Evolutionary conservation across 2,113 vertebrate species (phyloP).

Genomic region (Euleptes europaea): DNA sequence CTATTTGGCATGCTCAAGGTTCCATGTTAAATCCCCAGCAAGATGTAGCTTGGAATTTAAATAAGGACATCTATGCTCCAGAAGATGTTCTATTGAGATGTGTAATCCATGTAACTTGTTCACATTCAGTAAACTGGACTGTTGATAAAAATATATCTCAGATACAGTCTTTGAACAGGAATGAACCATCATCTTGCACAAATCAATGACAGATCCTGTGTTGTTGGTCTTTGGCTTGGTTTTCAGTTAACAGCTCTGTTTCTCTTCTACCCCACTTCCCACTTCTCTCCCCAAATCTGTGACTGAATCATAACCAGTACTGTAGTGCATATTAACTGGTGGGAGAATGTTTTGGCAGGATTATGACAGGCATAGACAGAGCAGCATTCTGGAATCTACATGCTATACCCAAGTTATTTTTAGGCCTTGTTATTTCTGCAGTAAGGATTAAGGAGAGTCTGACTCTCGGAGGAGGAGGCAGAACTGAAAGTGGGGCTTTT

Average conservation of each 20-base stretch:
- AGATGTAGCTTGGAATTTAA: no score
- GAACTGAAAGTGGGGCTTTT: conserved; percentile 1
- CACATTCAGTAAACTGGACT: background rate
- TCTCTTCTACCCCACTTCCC: background rate
- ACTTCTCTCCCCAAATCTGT: background rate
- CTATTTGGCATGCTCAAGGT: no score
- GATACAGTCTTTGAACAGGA: background rate
- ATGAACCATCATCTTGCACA: background rate
- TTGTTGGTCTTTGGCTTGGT: background rate
- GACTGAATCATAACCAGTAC: background rate
- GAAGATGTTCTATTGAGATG: background rate
- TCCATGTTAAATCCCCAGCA: no score
- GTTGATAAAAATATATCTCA: background rate
- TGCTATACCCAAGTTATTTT: conserved; percentile 11
- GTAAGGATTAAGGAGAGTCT: background rate
- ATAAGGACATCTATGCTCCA: no score
- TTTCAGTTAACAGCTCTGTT: background rate
- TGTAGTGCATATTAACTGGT: conserved; percentile 2
- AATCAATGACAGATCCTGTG: background rate
- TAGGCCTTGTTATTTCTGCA: conserved; percentile 10
- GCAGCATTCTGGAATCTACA: background rate
- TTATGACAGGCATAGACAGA: background rate
- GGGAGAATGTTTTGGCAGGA: conserved; percentile 32
- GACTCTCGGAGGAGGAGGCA: background rate
- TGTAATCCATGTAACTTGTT: background rate